A percentile compares a stretch with the other conserved stretches of the same genome.
Evolutionary conservation across 30 jellyfish, hydroid and myxozoan genomes (phyloP).

Genomic region (Aurelia aurita): DNA sequence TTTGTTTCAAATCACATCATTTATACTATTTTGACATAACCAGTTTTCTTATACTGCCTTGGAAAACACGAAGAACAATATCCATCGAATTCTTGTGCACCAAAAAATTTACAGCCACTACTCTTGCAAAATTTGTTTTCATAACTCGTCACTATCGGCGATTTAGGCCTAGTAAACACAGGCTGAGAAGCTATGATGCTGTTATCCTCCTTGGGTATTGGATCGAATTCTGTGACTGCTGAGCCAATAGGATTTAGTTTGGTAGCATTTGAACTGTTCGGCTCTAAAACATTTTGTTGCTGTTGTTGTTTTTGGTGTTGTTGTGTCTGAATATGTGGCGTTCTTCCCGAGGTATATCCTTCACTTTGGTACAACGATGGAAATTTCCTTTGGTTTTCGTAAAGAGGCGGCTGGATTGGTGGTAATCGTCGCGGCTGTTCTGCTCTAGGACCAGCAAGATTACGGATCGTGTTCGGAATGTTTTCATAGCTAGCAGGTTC

Average conservation of each 20-base stretch:
- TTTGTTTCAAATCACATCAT: too few species aligned
- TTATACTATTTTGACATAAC: neutral
- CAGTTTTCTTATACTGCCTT: slow-evolving; percentile 1
- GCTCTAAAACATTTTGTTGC: neutral
- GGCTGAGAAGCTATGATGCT: neutral
- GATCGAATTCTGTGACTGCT: neutral
- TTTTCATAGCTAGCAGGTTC: too few species aligned
- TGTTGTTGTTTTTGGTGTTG: neutral
- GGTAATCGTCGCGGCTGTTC: too few species aligned
- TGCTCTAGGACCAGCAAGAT: too few species aligned
- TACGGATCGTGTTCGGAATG: too few species aligned
- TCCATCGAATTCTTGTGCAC: slow-evolving; percentile 38
- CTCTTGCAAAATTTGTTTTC: slow-evolving; percentile 11
- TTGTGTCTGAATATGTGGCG: neutral
- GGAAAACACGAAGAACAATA: slow-evolving; percentile 47
- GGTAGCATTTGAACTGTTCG: neutral
- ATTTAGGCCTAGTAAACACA: neutral
- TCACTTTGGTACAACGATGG: too few species aligned
- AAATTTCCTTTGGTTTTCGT: too few species aligned
- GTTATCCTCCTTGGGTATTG: neutral
- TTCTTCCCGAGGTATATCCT: too few species aligned
- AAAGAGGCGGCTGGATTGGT: too few species aligned
- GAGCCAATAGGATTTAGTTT: neutral
- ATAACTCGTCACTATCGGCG: neutral
- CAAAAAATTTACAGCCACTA: slow-evolving; percentile 58